Percentiles rank a stretch among this genome's conserved stretches.
Conservation (phyloP, 2,888 invertebrate species). For the Anaspis maculata region DNA sequence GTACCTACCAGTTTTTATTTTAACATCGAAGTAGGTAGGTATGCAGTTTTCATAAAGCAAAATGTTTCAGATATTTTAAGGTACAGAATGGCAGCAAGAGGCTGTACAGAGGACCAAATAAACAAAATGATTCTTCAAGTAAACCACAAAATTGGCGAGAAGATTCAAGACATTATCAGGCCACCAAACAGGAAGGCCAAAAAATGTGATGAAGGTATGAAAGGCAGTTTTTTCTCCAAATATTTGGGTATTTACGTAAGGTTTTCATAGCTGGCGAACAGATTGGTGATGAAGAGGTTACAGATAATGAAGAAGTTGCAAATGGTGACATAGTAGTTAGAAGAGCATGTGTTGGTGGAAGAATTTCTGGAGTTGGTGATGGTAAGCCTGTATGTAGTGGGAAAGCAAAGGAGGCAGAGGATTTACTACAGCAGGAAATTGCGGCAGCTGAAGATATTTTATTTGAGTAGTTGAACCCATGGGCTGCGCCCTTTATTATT, state of each 20-base stretch:
- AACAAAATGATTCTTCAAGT: not conserved
- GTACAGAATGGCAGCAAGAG: too few relatives aligned
- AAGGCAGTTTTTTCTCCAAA: not conserved
- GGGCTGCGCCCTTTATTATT: not conserved
- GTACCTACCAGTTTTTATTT: too few relatives aligned
- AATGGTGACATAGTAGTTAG: too few relatives aligned
- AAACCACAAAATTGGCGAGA: not conserved
- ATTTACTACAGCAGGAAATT: too few relatives aligned
- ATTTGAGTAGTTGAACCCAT: too few relatives aligned
- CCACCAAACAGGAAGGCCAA: not conserved
- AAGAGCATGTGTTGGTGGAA: too few relatives aligned
- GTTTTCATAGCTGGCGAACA: not conserved
- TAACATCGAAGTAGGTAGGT: not conserved
- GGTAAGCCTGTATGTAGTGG: too few relatives aligned
- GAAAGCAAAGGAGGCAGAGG: too few relatives aligned
- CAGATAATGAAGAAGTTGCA: not conserved
- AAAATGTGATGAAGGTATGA: not conserved
- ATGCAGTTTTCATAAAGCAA: not conserved
- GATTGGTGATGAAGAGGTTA: not conserved
- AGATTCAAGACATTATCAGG: not conserved
- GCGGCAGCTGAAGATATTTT: not conserved
- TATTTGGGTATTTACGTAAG: not conserved
- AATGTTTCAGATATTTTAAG: not conserved
- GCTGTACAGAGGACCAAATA: not conserved
- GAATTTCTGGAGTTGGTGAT: too few relatives aligned